Evolutionary conservation across 2,113 vertebrate genomes (phyloP), one percentile per base, ranked within the genome.

Genomic region (Rhea americana): DNA sequence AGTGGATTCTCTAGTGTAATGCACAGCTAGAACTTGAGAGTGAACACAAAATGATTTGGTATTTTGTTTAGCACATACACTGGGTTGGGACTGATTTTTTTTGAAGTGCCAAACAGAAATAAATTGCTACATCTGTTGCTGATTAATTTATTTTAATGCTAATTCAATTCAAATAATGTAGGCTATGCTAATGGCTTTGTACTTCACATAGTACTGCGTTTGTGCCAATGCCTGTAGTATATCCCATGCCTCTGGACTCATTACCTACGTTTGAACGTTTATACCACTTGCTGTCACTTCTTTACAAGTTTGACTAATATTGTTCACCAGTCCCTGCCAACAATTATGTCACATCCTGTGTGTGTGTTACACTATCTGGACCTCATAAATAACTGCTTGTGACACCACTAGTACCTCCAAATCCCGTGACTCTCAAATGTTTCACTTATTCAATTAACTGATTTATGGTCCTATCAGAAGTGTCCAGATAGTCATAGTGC

Each of bases 381-480:
- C 45, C 66, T 91, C 72, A 14, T 87, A 96, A 96, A 94, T 91
- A 95, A 84, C 55, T 56, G 13, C 55, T 28, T 73, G 58, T 76
- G 91, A 55, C 59, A 62, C 66, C 63, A 21, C n/a, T 11, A 37
- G 24, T 5, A 66, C 71, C 63, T 67, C 86, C 75, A 82, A 87
- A 92, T 90, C 82, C 75, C 81, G 41, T 86, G 92, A 89, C 83
- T 92, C 62, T 45, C 66, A 87, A 81, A 72, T 51, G 91, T 89
- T 95, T 91, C 89, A 25, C 84, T 84, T 89, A 65, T 96, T 94
- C 66, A 8, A 62, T 58, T 19, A 5, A 26, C 87, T 95, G 89
- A 95, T 95, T 94, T 87, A 92, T 77, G 71, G 78, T 84, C 41
- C 41, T 87, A 35, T n/a, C 25, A 1, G 62, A 48, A 18, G 32